phyloP scores from a whole-genome alignment of 1,140 invertebrate genomes.

The Drosophila ananassae region DNA sequence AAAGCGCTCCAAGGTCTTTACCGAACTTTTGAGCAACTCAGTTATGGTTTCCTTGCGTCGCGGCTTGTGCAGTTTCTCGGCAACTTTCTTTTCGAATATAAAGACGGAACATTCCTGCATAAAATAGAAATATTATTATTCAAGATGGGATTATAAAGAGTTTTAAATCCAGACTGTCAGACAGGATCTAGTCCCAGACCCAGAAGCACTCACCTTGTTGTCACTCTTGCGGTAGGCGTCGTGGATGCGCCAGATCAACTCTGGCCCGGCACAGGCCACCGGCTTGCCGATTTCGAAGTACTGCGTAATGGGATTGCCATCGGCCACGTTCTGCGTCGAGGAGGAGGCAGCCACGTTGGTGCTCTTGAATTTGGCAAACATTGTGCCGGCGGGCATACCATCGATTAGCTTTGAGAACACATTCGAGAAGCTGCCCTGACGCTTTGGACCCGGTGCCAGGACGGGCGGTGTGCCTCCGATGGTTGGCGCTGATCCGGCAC shows the following conservation, averaged over 20 bases:
- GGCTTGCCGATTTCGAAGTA: constrained; percentile 96
- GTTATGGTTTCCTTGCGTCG: constrained; percentile 96
- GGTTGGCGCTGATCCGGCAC: constrained; percentile 62
- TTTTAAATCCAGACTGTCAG: background rate
- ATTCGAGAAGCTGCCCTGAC: constrained; percentile 82
- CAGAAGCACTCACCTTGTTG: constrained; percentile 90
- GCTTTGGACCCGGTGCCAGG: constrained; percentile 58
- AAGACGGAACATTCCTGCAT: constrained; percentile 97
- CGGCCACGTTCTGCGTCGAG: constrained; percentile 86
- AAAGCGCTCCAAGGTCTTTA: constrained; percentile 92
- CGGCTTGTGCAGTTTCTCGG: constrained; percentile 97
- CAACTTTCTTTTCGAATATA: constrained; percentile 96
- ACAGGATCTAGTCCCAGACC: too few relatives aligned
- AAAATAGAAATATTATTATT: background rate
- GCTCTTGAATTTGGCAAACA: constrained; percentile 91
- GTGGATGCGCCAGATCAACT: constrained; percentile 96
- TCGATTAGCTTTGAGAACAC: constrained; percentile 84
- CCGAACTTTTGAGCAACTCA: constrained; percentile 93
- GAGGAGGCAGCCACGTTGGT: constrained; percentile 84
- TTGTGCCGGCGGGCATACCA: constrained; percentile 85
- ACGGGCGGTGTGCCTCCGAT: constrained; percentile 46
- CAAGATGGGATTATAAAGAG: background rate
- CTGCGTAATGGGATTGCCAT: constrained; percentile 94
- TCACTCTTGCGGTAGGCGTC: constrained; percentile 95
- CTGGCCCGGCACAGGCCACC: constrained; percentile 94